phyloP scores from a whole-genome alignment of 1,140 invertebrate genomes.

The Sesamia nonagrioides region DNA sequence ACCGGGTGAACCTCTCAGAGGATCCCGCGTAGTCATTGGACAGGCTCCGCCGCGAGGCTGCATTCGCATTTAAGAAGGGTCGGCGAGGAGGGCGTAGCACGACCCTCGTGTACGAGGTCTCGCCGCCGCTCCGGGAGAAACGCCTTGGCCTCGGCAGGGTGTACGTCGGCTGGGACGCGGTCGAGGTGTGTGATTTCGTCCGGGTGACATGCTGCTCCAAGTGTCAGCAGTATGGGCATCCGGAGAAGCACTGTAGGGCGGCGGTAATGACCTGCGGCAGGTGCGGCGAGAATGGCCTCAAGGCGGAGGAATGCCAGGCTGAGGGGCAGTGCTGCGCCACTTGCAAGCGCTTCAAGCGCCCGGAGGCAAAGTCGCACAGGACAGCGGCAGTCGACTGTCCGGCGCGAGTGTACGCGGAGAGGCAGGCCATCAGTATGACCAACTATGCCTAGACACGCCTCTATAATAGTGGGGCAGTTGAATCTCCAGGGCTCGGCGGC shows the following conservation, averaged over 20 bases:
- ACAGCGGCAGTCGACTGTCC: background rate
- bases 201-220: background rate
- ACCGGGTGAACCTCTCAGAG: too few relatives aligned
- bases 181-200: too few relatives aligned
- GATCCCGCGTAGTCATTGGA: too few relatives aligned
- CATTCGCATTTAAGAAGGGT: background rate
- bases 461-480: background rate
- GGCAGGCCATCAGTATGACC: background rate
- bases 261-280: background rate
- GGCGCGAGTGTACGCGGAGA: background rate
- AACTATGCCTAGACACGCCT: background rate
- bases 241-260: background rate
- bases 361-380: background rate
- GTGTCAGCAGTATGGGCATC: conserved; percentile 3
- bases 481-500: background rate
- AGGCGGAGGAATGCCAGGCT: background rate
- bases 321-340: background rate
- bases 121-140: too few relatives aligned
- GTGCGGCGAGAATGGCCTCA: background rate
- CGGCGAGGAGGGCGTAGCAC: background rate
- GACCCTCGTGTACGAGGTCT: too few relatives aligned
- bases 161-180: background rate
- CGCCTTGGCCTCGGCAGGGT: too few relatives aligned
- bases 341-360: background rate
- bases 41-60: too few relatives aligned